Percentiles rank a stretch among this genome's conserved stretches.
These are phyloP conservation scores for Acrocephalus kingi DNA, from an alignment of 2,113 vertebrate species.

Conservation along the genomic window DNA sequence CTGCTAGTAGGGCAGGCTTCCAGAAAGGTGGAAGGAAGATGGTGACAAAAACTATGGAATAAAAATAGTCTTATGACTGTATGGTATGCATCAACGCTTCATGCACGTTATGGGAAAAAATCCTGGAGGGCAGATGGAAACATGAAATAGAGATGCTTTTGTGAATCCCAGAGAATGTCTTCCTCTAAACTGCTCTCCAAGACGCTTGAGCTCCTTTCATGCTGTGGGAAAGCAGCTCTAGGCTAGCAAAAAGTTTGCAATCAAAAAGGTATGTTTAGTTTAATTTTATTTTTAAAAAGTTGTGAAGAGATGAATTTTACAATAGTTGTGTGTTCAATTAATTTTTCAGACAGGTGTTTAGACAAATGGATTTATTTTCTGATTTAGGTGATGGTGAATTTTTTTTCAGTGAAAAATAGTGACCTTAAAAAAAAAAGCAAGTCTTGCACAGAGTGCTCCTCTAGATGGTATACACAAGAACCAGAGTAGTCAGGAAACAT, in stretches of 20 bases:
- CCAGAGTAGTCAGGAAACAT: not conserved
- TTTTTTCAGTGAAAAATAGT: not conserved
- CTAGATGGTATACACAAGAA: not conserved
- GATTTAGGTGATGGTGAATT: not conserved
- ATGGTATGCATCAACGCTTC: not conserved
- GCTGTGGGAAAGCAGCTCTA: not conserved
- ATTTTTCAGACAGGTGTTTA: not conserved
- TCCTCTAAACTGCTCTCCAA: not conserved
- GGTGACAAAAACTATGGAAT: constrained; percentile 23
- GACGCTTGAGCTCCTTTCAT: not conserved
- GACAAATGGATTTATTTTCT: not conserved
- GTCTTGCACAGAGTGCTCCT: not conserved
- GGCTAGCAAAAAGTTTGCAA: not conserved
- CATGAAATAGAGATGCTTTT: not conserved
- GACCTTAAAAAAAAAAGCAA: not conserved
- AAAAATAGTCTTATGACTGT: constrained; percentile 31
- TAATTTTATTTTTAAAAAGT: constrained; percentile 17
- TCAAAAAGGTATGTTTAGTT: not conserved
- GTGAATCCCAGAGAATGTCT: not conserved
- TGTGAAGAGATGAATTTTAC: not conserved
- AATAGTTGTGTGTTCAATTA: not conserved
- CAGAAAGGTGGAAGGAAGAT: constrained; percentile 53
- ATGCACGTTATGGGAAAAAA: not conserved
- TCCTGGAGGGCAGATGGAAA: constrained; percentile 21
- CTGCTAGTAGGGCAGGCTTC: not conserved